A percentile compares a stretch with the other conserved stretches of the same genome.
Evolutionary conservation across 2,888 invertebrate genomes (phyloP).

Genomic region (Aporophyla lueneburgensis): DNA sequence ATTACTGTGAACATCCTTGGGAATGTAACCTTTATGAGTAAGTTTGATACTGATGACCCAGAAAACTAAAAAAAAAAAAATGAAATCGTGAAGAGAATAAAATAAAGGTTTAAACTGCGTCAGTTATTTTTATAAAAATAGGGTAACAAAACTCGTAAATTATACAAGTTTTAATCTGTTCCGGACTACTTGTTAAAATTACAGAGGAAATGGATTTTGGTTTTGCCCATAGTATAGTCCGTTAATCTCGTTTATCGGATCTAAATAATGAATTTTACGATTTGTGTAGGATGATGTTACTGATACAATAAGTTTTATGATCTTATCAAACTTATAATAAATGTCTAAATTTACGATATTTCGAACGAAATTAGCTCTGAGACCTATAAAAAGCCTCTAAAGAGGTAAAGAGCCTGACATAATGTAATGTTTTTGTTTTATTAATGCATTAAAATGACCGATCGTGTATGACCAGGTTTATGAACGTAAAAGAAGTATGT

Average conservation of each 20-base stretch:
- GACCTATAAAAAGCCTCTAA: conserved; percentile 43
- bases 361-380: conserved; percentile 31
- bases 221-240: not conserved
- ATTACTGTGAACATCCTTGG: not conserved
- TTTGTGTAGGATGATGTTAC: conserved; percentile 41
- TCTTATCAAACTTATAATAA: conserved; percentile 40
- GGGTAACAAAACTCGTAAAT: not conserved
- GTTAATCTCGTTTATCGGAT: conserved; percentile 28
- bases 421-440: conserved; percentile 24
- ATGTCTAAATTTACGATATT: conserved; percentile 45
- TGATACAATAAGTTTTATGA: conserved; percentile 48
- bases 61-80: not conserved
- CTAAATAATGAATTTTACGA: conserved; percentile 38
- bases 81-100: not conserved
- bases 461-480: not conserved
- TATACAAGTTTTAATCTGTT: conserved; percentile 1
- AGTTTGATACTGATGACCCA: not conserved
- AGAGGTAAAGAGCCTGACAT: conserved; percentile 26
- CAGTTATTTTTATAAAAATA: not conserved
- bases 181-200: not conserved
- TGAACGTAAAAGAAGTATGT: not conserved
- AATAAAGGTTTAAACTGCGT: not conserved
- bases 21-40: not conserved
- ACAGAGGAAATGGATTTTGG: not conserved
- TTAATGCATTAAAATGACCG: conserved; percentile 22